Conservation (phyloP, 2,797 vertebrate genomes). For the Aphelocoma californica region DNA sequence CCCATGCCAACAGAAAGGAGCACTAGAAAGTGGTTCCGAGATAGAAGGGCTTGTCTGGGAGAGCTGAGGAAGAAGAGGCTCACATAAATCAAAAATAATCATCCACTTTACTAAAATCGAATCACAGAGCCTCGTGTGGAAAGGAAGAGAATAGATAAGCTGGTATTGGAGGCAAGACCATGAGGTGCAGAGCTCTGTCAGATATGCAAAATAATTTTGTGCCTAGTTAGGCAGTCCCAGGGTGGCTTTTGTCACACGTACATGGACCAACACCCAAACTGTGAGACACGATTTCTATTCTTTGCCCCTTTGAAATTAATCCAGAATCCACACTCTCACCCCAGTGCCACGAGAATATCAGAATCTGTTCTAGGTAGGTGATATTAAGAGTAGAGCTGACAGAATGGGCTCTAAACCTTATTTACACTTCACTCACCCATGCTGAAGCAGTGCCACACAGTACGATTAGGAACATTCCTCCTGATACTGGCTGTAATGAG, state of each 20-base stretch:
- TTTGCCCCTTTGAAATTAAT: not conserved
- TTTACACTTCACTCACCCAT: not conserved
- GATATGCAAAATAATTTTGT: not conserved
- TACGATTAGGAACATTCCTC: not conserved
- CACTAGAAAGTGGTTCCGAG: not conserved
- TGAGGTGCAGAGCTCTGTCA: not conserved
- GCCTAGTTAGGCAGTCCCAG: not conserved
- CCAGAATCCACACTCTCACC: not conserved
- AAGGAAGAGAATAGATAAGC: not conserved
- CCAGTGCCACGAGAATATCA: not conserved
- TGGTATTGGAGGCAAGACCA: not conserved
- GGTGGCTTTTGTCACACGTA: not conserved
- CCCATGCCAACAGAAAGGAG: rapidly evolving
- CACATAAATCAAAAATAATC: not conserved
- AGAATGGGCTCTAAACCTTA: not conserved
- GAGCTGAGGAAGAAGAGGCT: not conserved
- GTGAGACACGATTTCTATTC: not conserved
- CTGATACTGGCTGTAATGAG: not conserved
- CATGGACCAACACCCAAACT: not conserved
- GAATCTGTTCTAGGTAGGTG: not conserved
- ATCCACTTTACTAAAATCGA: not conserved
- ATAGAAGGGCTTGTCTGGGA: not conserved
- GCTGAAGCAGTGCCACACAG: not conserved
- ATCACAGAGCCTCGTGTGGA: not conserved
- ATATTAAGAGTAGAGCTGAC: not conserved